A percentile compares a stretch with the other conserved stretches of the same genome.
phyloP scores from a whole-genome alignment of 2,797 vertebrate species.

The Sebastes minor region DNA sequence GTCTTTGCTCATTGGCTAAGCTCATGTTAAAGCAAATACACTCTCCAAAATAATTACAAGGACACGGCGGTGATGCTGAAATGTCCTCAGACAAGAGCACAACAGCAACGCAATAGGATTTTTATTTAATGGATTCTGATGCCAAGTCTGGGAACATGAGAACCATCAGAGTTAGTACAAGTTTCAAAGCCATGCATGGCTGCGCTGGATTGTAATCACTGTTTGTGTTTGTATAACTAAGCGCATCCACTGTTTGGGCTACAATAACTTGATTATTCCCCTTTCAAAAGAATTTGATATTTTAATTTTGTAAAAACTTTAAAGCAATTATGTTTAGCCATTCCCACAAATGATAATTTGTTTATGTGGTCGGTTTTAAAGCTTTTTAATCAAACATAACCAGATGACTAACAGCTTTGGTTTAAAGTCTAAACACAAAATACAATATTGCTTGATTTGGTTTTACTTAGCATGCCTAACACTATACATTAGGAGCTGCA shows the following conservation, averaged over 20 bases:
- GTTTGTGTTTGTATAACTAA: background rate
- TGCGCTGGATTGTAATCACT: slow-evolving; percentile 23
- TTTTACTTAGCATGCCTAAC: background rate
- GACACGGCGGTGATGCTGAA: slow-evolving; percentile 64
- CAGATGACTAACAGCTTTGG: background rate
- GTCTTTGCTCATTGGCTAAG: slow-evolving; percentile 75
- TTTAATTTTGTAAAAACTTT: background rate
- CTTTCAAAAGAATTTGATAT: background rate
- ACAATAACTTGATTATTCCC: background rate
- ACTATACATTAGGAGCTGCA: too few relatives aligned
- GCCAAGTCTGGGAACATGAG: slow-evolving; percentile 52
- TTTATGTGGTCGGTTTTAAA: background rate
- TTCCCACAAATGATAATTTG: background rate
- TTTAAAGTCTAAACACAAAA: background rate
- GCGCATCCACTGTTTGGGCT: background rate
- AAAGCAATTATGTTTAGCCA: background rate
- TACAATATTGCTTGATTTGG: background rate
- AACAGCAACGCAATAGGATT: slow-evolving; percentile 50
- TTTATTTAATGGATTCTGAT: slow-evolving; percentile 70
- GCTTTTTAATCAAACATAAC: background rate
- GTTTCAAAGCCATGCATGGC: slow-evolving; percentile 44
- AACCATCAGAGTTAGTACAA: slow-evolving; percentile 46
- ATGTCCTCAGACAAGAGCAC: slow-evolving; percentile 74
- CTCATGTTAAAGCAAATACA: slow-evolving; percentile 80
- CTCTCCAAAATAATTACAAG: slow-evolving; percentile 80